Conservation (phyloP, 2,113 vertebrate genomes). For the Elgaria multicarinata region DNA sequence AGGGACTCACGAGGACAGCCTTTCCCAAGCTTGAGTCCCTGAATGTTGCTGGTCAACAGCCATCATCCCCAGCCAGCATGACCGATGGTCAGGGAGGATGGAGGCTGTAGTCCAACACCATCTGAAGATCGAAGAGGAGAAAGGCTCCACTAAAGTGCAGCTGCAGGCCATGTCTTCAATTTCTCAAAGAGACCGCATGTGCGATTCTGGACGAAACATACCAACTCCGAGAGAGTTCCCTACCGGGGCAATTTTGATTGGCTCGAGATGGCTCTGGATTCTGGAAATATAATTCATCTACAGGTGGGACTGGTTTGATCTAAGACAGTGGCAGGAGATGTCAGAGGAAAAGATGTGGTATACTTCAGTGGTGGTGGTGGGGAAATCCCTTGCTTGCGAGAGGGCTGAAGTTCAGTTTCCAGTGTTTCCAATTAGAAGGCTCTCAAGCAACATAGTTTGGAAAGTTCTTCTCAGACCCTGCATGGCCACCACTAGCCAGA, state of each 20-base stretch:
- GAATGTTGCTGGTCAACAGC: background rate
- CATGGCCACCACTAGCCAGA: too few species aligned
- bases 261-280: background rate
- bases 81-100: background rate
- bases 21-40: background rate
- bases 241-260: background rate
- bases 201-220: background rate
- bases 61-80: background rate
- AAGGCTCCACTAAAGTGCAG: background rate
- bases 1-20: background rate
- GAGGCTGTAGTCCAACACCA: background rate
- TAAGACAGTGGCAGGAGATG: background rate
- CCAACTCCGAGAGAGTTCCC: background rate
- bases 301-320: background rate
- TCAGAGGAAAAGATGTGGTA: background rate
- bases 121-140: background rate
- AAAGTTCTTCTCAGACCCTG: too few species aligned
- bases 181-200: background rate
- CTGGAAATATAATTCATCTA: background rate
- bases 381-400: background rate
- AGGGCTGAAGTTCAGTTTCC: background rate
- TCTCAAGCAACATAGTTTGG: too few species aligned
- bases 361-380: background rate
- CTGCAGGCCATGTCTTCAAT: background rate
- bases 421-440: background rate